Conservation (phyloP, 2,888 invertebrate species). For the Tridacna gigas region DNA sequence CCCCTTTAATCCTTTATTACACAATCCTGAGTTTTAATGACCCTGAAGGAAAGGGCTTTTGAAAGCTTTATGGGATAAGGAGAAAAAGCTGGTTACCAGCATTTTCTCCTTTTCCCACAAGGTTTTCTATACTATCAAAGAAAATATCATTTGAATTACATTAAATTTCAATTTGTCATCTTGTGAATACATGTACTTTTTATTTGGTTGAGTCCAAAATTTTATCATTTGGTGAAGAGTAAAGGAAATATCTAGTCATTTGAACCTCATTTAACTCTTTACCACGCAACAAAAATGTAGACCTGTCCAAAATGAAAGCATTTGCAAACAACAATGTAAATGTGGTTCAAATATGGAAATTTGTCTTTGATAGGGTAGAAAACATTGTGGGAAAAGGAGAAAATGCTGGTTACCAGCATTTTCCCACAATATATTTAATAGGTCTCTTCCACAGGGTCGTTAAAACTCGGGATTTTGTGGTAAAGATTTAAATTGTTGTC, state of each 20-base stretch:
- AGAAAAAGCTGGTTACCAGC: not conserved
- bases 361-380: not conserved
- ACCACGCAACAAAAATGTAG: not conserved
- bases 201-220: too few species aligned
- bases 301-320: not conserved
- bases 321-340: not conserved
- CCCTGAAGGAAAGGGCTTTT: too few species aligned
- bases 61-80: too few species aligned
- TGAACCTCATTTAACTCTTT: conserved; percentile 1
- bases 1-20: too few species aligned
- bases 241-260: too few species aligned
- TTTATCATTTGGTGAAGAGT: too few species aligned
- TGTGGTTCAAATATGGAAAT: not conserved
- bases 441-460: not conserved
- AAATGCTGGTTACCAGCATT: not conserved
- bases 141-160: too few species aligned
- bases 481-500: not conserved
- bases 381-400: not conserved
- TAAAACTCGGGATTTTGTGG: not conserved
- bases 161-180: too few species aligned
- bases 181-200: too few species aligned
- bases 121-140: not conserved
- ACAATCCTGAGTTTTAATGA: too few species aligned
- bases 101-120: conserved; percentile 13
- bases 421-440: not conserved